These are phyloP conservation scores for Drosophila parabipectinata DNA, from an alignment of 1,140 invertebrate genomes.

Conservation along the genomic window DNA sequence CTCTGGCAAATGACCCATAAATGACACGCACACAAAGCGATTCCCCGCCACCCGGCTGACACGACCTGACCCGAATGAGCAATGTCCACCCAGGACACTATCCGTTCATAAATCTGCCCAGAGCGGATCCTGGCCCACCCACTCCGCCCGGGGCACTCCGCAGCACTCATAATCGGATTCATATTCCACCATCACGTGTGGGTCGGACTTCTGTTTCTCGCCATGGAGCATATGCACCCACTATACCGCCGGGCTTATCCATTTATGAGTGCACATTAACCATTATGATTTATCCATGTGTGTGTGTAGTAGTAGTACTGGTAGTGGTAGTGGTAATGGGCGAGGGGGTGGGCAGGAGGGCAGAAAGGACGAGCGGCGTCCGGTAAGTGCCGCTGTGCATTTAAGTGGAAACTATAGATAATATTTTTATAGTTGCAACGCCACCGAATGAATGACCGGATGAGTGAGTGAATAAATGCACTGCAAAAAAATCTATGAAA, in stretches of 20 bases:
- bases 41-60: slow-evolving; percentile 38
- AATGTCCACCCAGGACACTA: slow-evolving; percentile 37
- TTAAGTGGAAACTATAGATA: slow-evolving; percentile 83
- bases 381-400: slow-evolving; percentile 78
- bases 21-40: slow-evolving; percentile 54
- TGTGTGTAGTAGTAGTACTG: neutral
- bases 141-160: neutral
- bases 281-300: slow-evolving; percentile 74
- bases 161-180: slow-evolving; percentile 35
- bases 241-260: slow-evolving; percentile 54
- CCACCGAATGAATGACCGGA: slow-evolving; percentile 42
- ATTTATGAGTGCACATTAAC: slow-evolving; percentile 79
- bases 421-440: slow-evolving; percentile 76
- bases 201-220: slow-evolving; percentile 5
- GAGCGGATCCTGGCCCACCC: slow-evolving; percentile 3
- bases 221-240: slow-evolving; percentile 38
- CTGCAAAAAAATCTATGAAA: neutral
- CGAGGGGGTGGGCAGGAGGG: neutral
- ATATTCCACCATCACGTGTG: slow-evolving; percentile 18
- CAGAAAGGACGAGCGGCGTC: slow-evolving; percentile 48
- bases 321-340: slow-evolving; percentile 17
- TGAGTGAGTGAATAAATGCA: slow-evolving; percentile 39
- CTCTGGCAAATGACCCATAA: slow-evolving; percentile 70
- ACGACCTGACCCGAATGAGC: slow-evolving; percentile 53
- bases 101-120: slow-evolving; percentile 8